Evolutionary conservation across 2,888 invertebrate genomes (phyloP).

Genomic region (Acronicta leporina): DNA sequence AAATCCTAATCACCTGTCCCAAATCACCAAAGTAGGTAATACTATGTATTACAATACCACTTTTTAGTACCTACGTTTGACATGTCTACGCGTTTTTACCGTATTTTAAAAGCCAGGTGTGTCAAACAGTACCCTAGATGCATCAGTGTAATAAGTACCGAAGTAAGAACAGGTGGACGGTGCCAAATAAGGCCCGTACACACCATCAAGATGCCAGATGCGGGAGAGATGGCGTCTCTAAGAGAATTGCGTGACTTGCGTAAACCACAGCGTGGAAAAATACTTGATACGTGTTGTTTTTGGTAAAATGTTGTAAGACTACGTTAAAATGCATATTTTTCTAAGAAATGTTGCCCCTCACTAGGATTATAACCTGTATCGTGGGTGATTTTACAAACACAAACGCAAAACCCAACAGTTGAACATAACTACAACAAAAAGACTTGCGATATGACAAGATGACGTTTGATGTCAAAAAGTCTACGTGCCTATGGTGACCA

Average conservation of each 20-base stretch:
- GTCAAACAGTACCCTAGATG: conserved; percentile 28
- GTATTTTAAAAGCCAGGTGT: background rate
- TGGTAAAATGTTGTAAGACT: background rate
- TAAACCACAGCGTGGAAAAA: conserved; percentile 44
- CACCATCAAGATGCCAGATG: conserved; percentile 41
- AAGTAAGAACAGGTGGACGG: conserved; percentile 51
- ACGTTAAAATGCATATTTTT: conserved; percentile 9
- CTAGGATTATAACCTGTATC: no score
- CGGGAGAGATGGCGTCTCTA: conserved; percentile 27
- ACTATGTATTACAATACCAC: no score
- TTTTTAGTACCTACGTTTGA: no score
- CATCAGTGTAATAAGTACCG: conserved; percentile 28
- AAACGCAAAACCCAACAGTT: no score
- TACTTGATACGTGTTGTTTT: conserved; percentile 23
- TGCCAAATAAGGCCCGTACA: conserved; percentile 48
- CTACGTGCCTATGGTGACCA: background rate
- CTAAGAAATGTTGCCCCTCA: no score
- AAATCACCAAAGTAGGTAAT: no score
- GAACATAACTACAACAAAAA: no score
- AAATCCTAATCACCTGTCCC: no score
- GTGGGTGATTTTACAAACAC: no score
- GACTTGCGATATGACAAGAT: no score
- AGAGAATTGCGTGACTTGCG: conserved; percentile 45
- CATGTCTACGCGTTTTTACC: no score
- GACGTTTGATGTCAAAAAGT: background rate